Conservation (phyloP, 2,888 invertebrate genomes). For the Zhengitettix transpicula region DNA sequence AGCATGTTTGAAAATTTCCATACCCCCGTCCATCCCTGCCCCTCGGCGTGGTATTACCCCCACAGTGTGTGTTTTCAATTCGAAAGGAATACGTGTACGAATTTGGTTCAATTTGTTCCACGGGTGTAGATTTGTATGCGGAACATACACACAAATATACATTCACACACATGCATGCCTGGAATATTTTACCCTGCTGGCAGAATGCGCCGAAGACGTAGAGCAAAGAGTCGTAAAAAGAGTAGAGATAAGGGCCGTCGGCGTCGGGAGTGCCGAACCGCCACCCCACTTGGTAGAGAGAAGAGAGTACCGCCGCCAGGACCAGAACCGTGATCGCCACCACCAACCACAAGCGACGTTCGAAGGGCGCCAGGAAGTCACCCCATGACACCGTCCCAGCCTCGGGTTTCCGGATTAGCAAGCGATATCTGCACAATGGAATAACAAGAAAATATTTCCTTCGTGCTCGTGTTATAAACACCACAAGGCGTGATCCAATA, state of each 20-base stretch:
- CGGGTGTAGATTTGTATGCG: too few species aligned
- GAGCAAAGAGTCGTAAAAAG: conserved; percentile 5
- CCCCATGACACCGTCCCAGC: conserved; percentile 1
- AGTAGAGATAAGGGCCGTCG: conserved; percentile 2
- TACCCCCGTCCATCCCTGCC: too few species aligned
- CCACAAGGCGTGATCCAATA: too few species aligned
- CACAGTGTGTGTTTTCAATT: too few species aligned
- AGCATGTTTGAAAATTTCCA: too few species aligned
- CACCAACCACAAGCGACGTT: conserved; percentile 4
- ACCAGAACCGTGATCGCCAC: conserved; percentile 1
- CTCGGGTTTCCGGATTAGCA: not conserved
- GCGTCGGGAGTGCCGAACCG: conserved; percentile 3
- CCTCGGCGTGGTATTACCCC: too few species aligned
- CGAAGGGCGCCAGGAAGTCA: conserved; percentile 8
- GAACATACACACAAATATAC: too few species aligned
- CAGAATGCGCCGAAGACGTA: conserved; percentile 17
- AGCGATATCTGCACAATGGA: not conserved
- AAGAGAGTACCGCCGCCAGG: conserved; percentile 1
- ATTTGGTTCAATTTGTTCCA: too few species aligned
- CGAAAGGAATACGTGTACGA: too few species aligned
- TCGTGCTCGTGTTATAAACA: too few species aligned
- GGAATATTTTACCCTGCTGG: conserved; percentile 19
- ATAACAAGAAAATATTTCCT: too few species aligned
- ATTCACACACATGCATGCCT: too few species aligned
- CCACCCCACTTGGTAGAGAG: conserved; percentile 4